phyloP scores from a whole-genome alignment of 2,888 invertebrate species.

The Tetheella fluctuosa region DNA sequence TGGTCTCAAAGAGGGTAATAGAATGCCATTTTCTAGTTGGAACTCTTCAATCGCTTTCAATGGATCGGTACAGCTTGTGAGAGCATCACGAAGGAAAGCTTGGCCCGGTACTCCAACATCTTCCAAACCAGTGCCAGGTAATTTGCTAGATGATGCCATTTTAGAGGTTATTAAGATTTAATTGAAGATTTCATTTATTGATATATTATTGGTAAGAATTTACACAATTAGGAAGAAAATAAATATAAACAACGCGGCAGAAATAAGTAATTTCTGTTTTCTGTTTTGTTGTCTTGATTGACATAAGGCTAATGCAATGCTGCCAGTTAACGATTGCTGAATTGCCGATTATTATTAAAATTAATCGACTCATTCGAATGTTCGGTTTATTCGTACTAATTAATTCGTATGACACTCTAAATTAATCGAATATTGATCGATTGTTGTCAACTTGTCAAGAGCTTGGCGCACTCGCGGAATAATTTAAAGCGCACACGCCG shows the following conservation, averaged over 20 bases:
- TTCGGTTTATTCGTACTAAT: too few species aligned
- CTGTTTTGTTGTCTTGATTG: too few species aligned
- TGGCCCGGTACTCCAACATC: conserved; percentile 95
- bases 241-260: not conserved
- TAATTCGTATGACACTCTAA: too few species aligned
- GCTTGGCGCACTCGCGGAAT: too few species aligned
- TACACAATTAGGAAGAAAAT: not conserved
- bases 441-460: too few species aligned
- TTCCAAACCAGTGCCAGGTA: conserved; percentile 88
- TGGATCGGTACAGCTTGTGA: conserved; percentile 98
- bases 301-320: too few species aligned
- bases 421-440: too few species aligned
- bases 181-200: conserved; percentile 9
- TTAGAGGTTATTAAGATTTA: conserved; percentile 16
- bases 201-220: not conserved
- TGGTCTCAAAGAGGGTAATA: conserved; percentile 95
- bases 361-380: too few species aligned
- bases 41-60: conserved; percentile 99
- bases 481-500: too few species aligned
- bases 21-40: conserved; percentile 96
- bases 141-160: conserved; percentile 78
- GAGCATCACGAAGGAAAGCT: conserved; percentile 93
- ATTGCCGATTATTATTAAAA: too few species aligned
- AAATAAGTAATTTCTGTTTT: too few species aligned
- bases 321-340: too few species aligned